Evolutionary conservation across 2,888 invertebrate species (phyloP).

Genomic region (Callyntrura sp.): DNA sequence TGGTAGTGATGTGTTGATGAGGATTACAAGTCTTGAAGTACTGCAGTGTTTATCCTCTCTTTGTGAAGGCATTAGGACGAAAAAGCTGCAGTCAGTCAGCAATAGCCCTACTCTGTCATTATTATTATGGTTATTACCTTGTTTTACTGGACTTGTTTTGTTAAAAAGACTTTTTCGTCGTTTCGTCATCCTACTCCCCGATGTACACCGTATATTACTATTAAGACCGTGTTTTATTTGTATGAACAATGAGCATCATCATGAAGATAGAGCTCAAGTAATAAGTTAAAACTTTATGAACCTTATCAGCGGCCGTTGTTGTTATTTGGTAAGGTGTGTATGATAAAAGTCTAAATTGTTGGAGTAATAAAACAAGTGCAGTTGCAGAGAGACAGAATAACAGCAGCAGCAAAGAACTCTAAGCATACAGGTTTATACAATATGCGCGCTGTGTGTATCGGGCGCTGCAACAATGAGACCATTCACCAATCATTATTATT

Average conservation of each 20-base stretch:
- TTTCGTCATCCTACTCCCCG: constrained; percentile 5
- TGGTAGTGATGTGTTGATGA: constrained; percentile 38
- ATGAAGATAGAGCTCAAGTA: constrained; percentile 12
- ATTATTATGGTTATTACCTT: constrained; percentile 76
- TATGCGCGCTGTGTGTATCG: no score
- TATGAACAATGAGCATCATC: constrained; percentile 16
- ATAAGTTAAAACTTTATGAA: constrained; percentile 24
- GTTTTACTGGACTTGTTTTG: constrained; percentile 69
- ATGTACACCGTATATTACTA: background rate
- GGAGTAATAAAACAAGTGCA: background rate
- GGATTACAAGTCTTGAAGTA: constrained; percentile 56
- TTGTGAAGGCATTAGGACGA: background rate
- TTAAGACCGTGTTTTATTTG: constrained; percentile 27
- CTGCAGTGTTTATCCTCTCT: background rate
- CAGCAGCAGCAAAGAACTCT: no score
- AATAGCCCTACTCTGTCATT: constrained; percentile 69
- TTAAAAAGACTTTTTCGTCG: background rate
- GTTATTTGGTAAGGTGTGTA: constrained; percentile 14
- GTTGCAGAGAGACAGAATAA: background rate
- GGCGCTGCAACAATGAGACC: constrained; percentile 16
- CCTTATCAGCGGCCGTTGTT: background rate
- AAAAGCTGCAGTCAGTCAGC: constrained; percentile 31
- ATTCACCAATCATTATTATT: constrained; percentile 66
- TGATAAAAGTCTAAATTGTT: constrained; percentile 12
- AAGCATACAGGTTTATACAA: no score